phyloP scores from a whole-genome alignment of 2,113 vertebrate species.

The Chloebia gouldiae region DNA sequence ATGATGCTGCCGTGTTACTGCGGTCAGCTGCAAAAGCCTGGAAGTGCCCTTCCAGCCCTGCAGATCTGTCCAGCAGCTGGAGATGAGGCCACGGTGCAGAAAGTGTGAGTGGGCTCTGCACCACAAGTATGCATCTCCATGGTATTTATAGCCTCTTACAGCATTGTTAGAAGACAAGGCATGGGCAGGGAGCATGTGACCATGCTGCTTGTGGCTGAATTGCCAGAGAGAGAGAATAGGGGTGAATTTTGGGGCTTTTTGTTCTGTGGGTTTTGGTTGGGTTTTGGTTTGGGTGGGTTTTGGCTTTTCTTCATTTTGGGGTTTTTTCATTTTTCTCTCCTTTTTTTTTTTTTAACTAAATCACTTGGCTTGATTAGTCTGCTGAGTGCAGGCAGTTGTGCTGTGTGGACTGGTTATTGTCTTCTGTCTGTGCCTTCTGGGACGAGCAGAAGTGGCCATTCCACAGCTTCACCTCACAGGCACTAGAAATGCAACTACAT shows the following conservation, averaged over 20 bases:
- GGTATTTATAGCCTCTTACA: constrained; percentile 15
- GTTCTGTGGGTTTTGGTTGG: background rate
- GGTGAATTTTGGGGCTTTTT: background rate
- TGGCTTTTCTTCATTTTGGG: background rate
- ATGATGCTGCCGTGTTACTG: background rate
- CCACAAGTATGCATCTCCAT: rapidly evolving
- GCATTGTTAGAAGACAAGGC: background rate
- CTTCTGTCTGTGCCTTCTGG: background rate
- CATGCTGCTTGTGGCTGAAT: background rate
- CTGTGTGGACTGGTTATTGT: background rate
- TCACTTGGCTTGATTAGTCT: background rate
- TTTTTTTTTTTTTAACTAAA: background rate
- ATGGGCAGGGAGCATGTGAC: background rate
- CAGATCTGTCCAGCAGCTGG: background rate
- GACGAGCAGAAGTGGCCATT: background rate
- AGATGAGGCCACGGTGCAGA: background rate
- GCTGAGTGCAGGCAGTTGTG: background rate
- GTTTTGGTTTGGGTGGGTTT: background rate
- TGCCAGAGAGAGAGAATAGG: background rate
- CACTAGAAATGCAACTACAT: background rate
- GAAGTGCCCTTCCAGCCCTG: background rate
- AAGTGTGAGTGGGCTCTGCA: background rate
- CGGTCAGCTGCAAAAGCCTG: rapidly evolving
- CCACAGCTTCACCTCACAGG: background rate
- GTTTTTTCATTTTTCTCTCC: rapidly evolving